Evolutionary conservation across 2,797 vertebrate genomes (phyloP).

Genomic region (Rhabdomys pumilio): DNA sequence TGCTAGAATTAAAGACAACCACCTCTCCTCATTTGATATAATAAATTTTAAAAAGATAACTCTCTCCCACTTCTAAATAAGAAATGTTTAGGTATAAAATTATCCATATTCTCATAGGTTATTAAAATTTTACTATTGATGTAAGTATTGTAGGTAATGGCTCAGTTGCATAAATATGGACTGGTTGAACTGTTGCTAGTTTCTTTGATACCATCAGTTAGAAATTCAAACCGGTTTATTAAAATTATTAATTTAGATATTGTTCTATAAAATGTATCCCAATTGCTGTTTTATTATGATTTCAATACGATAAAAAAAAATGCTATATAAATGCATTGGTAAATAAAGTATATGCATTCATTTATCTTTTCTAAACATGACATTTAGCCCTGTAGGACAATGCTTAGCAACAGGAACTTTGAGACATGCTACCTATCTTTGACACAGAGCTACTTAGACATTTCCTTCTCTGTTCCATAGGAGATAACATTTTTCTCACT

Average conservation of each 20-base stretch:
- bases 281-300: background rate
- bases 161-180: background rate
- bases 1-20: background rate
- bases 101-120: slow-evolving; percentile 40
- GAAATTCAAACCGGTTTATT: slow-evolving; percentile 27
- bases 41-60: background rate
- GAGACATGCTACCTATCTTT: background rate
- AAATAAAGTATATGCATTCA: background rate
- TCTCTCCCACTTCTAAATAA: background rate
- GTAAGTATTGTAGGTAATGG: slow-evolving; percentile 13
- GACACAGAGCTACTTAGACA: background rate
- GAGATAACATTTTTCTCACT: background rate
- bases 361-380: slow-evolving; percentile 20
- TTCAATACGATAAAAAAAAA: background rate
- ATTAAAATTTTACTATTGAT: slow-evolving; percentile 22
- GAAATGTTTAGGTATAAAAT: background rate
- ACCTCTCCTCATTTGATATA: background rate
- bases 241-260: slow-evolving; percentile 13
- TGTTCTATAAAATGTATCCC: slow-evolving; percentile 19
- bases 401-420: background rate
- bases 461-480: background rate
- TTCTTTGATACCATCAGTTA: slow-evolving; percentile 15
- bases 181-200: background rate
- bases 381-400: background rate
- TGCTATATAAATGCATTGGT: slow-evolving; percentile 39